Conservation (phyloP, 2,888 invertebrate genomes). For the Leptinotarsa juncta region DNA sequence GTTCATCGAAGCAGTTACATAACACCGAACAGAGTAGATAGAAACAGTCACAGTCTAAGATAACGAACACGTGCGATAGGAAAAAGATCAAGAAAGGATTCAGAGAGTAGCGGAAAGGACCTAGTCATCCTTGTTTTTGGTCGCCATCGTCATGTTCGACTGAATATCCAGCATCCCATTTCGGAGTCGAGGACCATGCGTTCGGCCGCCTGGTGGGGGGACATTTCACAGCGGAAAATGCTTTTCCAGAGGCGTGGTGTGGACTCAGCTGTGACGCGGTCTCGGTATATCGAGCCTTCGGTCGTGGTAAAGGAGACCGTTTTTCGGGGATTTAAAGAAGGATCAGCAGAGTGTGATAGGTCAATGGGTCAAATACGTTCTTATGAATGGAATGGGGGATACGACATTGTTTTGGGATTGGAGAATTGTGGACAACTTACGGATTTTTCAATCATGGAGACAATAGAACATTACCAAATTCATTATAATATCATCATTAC, state of each 20-base stretch:
- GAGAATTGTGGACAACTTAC: not conserved
- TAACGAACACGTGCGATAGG: conserved; percentile 34
- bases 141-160: conserved; percentile 45
- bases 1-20: conserved; percentile 27
- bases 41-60: conserved; percentile 25
- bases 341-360: conserved; percentile 16
- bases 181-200: conserved; percentile 53
- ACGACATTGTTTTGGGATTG: not conserved
- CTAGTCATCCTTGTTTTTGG: conserved; percentile 47
- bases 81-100: conserved; percentile 38
- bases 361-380: conserved; percentile 17
- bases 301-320: conserved; percentile 11
- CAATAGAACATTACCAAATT: too few species aligned
- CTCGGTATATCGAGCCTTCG: conserved; percentile 10
- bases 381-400: not conserved
- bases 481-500: too few species aligned
- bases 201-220: conserved; percentile 44
- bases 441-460: too few species aligned
- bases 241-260: conserved; percentile 40
- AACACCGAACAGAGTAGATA: conserved; percentile 29
- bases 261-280: conserved; percentile 27
- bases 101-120: conserved; percentile 42
- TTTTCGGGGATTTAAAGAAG: conserved; percentile 7
- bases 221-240: conserved; percentile 36
- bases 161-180: conserved; percentile 54